Conservation (phyloP, 1,140 invertebrate species). For the Wasmannia auropunctata region DNA sequence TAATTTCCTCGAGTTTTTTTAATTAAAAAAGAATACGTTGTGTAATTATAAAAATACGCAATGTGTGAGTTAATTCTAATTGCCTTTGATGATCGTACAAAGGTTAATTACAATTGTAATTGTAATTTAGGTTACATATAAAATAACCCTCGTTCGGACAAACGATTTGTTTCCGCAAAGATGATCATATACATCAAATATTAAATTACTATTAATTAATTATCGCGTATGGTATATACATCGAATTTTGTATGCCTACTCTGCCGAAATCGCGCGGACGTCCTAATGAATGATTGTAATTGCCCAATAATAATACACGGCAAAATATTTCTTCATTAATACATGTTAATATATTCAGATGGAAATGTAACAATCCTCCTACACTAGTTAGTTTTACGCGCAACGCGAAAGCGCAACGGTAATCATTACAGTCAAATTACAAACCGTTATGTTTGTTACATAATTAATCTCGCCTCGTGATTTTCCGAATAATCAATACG, state of each 20-base stretch:
- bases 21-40: neutral
- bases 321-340: slow-evolving; percentile 55
- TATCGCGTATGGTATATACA: slow-evolving; percentile 2
- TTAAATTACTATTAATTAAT: slow-evolving; percentile 50
- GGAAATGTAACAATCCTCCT: slow-evolving; percentile 31
- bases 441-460: slow-evolving; percentile 41
- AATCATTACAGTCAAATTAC: slow-evolving; percentile 43
- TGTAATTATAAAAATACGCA: neutral
- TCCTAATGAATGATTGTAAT: slow-evolving; percentile 49
- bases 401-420: slow-evolving; percentile 38
- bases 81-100: neutral
- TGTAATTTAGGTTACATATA: slow-evolving; percentile 2
- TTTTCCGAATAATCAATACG: slow-evolving; percentile 29
- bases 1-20: neutral
- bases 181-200: neutral
- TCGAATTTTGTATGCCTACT: slow-evolving; percentile 19
- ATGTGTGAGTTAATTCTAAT: neutral
- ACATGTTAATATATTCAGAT: slow-evolving; percentile 53
- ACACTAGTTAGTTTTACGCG: slow-evolving; percentile 41
- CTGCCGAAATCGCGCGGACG: neutral
- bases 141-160: neutral
- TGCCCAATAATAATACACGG: slow-evolving; percentile 36
- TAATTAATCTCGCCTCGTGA: slow-evolving; percentile 35
- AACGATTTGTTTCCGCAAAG: slow-evolving; percentile 5
- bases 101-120: slow-evolving; percentile 32